Evolutionary conservation across 2,888 invertebrate genomes (phyloP), one percentile per base, ranked within the genome.

Genomic region (Ephialtes manifestator): DNA sequence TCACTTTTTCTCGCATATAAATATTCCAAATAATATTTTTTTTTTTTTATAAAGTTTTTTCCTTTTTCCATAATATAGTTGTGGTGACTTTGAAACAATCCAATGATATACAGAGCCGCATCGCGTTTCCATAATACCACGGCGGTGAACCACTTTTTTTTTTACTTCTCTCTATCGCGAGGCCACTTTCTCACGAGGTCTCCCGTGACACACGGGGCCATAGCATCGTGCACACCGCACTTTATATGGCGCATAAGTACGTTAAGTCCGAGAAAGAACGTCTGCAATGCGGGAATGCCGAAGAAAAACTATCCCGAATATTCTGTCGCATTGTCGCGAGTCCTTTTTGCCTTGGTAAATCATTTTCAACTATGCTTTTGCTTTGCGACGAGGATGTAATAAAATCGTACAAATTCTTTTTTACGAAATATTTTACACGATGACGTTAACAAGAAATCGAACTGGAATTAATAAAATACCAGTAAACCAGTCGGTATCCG

Each of bases 201-300:
- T 74, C 65, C 55, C 58, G 77, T 53, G 67, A 74, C 77, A 81
- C 53, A 15, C 51, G 20, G 63, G 43, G 43, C 13, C 24, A 31
- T 43, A 24, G 46, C 24, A 58, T 55, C 55, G 46, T 58, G 24
- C 71, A 53, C 43, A 71, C 71, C 48, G 51, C 31, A 71, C 67
- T 81, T 74, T 68, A 74, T 74, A 55, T 20, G 55, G 15, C 24
- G 74, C 55, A 74, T 68, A 67, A 81, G 67, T 31, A 80, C 65
- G 65, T 55, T 74, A 46, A 81, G 67, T 53, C 60, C 31, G 20
- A 13, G 58, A 58, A 74, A 67, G 67, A 81, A 74, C 46, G 67
- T 68, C 74, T 60, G 83, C 77, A 83, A 78, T 78, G 83, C 83
- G 83, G 77, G 53, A 77, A 83, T 72, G 58, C 35, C 51, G 55